Percentiles rank a stretch among this genome's conserved stretches.
These are phyloP conservation scores for Campodea augens DNA, from an alignment of 1,140 invertebrate species.

Conservation along the genomic window DNA sequence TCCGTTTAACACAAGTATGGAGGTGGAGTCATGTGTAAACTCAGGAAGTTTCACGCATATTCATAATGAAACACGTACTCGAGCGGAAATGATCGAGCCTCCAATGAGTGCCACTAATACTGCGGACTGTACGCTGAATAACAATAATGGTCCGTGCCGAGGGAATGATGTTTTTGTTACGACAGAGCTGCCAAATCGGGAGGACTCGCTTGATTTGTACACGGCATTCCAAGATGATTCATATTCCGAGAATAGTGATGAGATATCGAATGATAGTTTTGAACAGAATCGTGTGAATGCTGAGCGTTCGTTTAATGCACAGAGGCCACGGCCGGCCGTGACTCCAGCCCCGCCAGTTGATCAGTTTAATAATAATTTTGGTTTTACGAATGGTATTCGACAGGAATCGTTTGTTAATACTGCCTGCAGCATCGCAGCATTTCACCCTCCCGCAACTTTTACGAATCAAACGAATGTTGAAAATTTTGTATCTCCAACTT, in stretches of 20 bases:
- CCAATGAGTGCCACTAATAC: constrained; percentile 13
- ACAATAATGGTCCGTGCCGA: constrained; percentile 20
- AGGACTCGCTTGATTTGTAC: constrained; percentile 42
- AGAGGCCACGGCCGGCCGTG: no score
- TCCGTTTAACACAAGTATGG: constrained; percentile 30
- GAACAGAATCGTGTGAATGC: no score
- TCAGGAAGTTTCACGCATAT: constrained; percentile 41
- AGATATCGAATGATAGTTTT: background rate
- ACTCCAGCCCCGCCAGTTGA: no score
- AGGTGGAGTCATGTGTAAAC: constrained; percentile 38
- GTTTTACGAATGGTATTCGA: no score
- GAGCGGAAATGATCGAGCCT: constrained; percentile 6
- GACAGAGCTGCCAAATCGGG: constrained; percentile 30
- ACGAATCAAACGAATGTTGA: no score
- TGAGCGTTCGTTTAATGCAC: no score
- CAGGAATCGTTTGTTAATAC: no score
- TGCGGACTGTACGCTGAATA: background rate
- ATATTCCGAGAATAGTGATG: background rate
- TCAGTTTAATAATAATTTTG: no score
- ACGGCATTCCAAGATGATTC: constrained; percentile 14
- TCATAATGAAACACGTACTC: constrained; percentile 26
- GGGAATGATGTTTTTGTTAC: constrained; percentile 14
- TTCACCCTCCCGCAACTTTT: no score
- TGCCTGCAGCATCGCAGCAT: no score
- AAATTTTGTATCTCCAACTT: no score